Base-by-base conservation (phyloP, 2,797 vertebrate species). In the Bovichtus variegatus region DNA sequence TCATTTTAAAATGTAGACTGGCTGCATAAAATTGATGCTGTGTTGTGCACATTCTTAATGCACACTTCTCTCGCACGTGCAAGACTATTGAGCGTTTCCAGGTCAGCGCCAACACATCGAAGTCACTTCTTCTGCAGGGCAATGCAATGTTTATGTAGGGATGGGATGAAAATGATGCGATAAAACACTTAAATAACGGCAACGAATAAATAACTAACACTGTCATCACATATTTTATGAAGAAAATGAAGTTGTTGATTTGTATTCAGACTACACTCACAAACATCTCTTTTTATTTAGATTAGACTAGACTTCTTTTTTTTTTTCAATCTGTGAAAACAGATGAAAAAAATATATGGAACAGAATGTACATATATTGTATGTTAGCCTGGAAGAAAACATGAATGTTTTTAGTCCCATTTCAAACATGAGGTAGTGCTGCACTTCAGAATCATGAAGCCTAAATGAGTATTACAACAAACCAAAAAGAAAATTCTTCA, bases 1-100 rank as follows among this genome's bases (percentile, higher is more conserved):
- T 80, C 72, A 6, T 25, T 78, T 84, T 64, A 83, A 67, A 71
- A 86, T 85, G 76, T 74, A 81, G 78, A 66, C 18, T 29, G 16
- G 21, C 31, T 46, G 40, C 34, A 5, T 41, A 34, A 70, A 50
- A 38, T 44, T 46, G 12, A 68, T 53, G 62, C 53, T 54, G 46
- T 21, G 27, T 54, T 18, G 34, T 63, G 67, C 59, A 67, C 7
- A 71, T 82, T 70, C 50, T 62, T 31, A 61, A 75, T 23, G 31
- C 4, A 27, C 25, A 31, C 18, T 50, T 31, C 21, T 50, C 23
- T 27, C 18, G 15, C 44, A 18, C 6, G 7, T 49, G 54, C 43
- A 73, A 15, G 13, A 72, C 34, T 9, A 16, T 23, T 38, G 46
- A 68, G 41, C 51, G 5, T 3, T 63, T 46, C 65, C 25, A 60